Evolutionary conservation across 1,140 invertebrate genomes (phyloP), one percentile per base, ranked within the genome.

Genomic region (Euglossa dilemma): DNA sequence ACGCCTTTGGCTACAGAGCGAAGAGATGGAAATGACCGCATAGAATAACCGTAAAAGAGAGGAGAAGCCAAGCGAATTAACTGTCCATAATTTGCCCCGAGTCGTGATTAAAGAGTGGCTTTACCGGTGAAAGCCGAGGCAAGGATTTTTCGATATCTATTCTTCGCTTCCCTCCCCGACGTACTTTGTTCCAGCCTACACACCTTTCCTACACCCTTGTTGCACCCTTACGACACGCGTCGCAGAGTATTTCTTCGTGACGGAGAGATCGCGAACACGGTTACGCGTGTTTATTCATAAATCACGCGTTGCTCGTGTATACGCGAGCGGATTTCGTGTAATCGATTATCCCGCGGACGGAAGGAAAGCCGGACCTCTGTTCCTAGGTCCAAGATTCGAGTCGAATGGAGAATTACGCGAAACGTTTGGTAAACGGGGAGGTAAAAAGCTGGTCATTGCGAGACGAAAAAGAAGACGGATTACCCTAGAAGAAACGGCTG

Each of bases 21-120:
- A 54, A 61, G 67, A 88, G 87, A 89, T 88, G 86, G 80, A 86
- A 87, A 89, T 89, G 89, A 89, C 85, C 82, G 80, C 64, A 80
- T 77, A 75, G 80, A 88, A 87, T 87, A 88, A 87, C 70, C 74
- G 83, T 75, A 63, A 88, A 84, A 84, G 78, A 79, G 57, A 80
- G 56, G 71, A 73, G 66, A 83, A 88, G 75, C 86, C 83, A 81
- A 80, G 80, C 87, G 86, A 89, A 89, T 89, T 88, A 88, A 85
- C 83, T 83, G 86, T 88, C 76, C 86, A 81, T 72, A 87, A 85
- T 88, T 88, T 87, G 77, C 59, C 83, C 63, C 52, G 71, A 85
- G 79, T 85, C 87, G 75, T 88, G 87, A 88, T 88, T 88, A 82
- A 88, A 88, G 86, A 75, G 61, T 61, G 47, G 74, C 81, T 82